Base-by-base conservation (phyloP, 2,888 invertebrate species). In the Ceraclea dissimilis region DNA sequence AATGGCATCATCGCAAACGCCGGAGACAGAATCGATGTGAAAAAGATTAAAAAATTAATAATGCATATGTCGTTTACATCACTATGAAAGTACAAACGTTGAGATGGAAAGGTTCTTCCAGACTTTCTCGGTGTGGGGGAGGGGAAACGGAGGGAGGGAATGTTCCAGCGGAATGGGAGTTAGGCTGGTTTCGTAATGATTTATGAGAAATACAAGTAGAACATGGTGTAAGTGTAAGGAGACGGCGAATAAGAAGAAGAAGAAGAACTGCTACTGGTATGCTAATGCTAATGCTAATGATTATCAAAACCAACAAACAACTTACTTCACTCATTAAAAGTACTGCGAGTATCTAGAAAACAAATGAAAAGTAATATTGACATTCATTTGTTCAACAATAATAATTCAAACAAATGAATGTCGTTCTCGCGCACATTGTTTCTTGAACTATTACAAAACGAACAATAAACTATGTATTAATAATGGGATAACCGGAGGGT, bases 241-340 rank as follows among this genome's bases (percentile, higher is more conserved):
- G 31, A 31, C 6, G 31, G 11, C 6, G 31, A 31, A 48, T 48
- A 34, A 33, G 54, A 31, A 31, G 31, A 26, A 21, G 16, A 22
- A 44, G 33, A 49, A 43, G 56, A 49, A 51, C 20, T 16, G 26
- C 26, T n/a, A n/a, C n/a, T n/a, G n/a, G n/a, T n/a, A n/a, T n/a
- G 31, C 52, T 46, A 52, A 49, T 48, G n/a, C 8, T 11, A 6
- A 46, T 46, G 43, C 52, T 52, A 52, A 52, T 52, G 52, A 52
- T 52, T 20, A 52, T 46, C 52, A 52, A 52, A 52, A 52, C 52
- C 44, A 52, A 52, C 47, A 47, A 16, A 16, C 17, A 16, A 47
- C 19, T 8, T 19, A 17, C n/a, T n/a, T n/a, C n/a, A n/a, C n/a
- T n/a, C n/a, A n/a, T n/a, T n/a, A n/a, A n/a, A n/a, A n/a, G n/a